phyloP scores from a whole-genome alignment of 1,140 invertebrate genomes.

The Lysiphlebus fabarum region DNA sequence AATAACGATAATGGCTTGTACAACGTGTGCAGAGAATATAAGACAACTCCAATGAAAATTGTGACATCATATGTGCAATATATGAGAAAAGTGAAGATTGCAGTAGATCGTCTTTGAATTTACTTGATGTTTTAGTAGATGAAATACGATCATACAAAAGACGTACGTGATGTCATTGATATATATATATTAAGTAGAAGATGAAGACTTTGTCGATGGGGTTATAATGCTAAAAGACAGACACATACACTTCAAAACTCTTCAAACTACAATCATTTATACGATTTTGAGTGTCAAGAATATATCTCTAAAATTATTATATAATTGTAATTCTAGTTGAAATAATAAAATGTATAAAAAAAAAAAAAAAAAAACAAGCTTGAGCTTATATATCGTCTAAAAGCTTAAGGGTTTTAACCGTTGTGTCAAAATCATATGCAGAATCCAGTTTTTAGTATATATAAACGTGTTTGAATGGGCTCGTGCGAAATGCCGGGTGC shows the following conservation, averaged over 20 bases:
- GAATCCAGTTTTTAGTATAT: slow-evolving; percentile 21
- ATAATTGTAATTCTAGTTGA: background rate
- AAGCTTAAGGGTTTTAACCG: slow-evolving; percentile 1
- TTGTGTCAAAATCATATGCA: slow-evolving; percentile 22
- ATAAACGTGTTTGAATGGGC: slow-evolving; percentile 34
- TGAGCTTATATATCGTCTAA: background rate
- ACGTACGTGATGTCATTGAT: slow-evolving; percentile 22
- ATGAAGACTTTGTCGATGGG: background rate
- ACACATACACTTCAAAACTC: too few species aligned
- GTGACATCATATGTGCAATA: too few species aligned
- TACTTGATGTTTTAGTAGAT: slow-evolving; percentile 19
- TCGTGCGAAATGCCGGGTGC: slow-evolving; percentile 54
- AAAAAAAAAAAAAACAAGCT: background rate
- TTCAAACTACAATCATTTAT: too few species aligned
- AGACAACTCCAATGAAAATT: too few species aligned
- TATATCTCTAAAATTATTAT: background rate
- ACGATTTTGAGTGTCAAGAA: background rate
- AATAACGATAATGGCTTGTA: slow-evolving; percentile 28
- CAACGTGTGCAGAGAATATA: slow-evolving; percentile 2
- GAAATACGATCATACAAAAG: slow-evolving; percentile 21
- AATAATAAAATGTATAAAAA: too few species aligned
- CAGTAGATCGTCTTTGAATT: slow-evolving; percentile 17
- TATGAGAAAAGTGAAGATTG: background rate
- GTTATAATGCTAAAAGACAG: too few species aligned
- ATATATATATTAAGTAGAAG: slow-evolving; percentile 8